Evolutionary conservation across 2,113 vertebrate genomes (phyloP).

Genomic region (Sceloporus undulatus): DNA sequence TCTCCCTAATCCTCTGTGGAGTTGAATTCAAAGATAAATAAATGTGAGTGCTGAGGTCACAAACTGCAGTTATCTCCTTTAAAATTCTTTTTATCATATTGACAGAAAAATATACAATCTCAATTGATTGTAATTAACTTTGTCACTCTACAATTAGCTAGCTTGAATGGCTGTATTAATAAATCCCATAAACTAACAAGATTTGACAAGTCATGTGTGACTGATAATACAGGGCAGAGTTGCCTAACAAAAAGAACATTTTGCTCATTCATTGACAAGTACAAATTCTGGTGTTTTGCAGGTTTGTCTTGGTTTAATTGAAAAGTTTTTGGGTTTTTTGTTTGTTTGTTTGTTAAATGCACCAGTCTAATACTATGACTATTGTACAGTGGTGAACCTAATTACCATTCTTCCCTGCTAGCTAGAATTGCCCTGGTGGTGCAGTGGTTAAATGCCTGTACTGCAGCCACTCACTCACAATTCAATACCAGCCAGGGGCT

Average conservation of each 20-base stretch:
- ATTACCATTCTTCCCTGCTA: neutral
- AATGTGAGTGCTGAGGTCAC: conserved; percentile 36
- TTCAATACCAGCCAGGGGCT: no score
- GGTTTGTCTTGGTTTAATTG: conserved; percentile 41
- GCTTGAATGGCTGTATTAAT: conserved; percentile 73
- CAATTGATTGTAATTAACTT: conserved; percentile 66
- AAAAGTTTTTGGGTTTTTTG: conserved; percentile 39
- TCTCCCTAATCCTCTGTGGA: conserved; percentile 16
- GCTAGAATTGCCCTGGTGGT: no score
- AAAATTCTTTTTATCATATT: conserved; percentile 55
- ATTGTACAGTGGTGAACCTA: neutral
- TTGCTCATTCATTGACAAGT: conserved; percentile 40
- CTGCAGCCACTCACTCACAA: no score
- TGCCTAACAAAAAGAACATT: conserved; percentile 45
- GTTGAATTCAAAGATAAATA: conserved; percentile 36
- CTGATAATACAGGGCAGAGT: conserved; percentile 53
- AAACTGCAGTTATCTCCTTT: conserved; percentile 44
- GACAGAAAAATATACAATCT: conserved; percentile 56
- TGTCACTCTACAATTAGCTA: conserved; percentile 58
- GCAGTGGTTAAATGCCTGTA: no score
- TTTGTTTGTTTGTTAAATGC: neutral
- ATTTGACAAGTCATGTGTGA: conserved; percentile 63
- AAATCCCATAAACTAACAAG: conserved; percentile 75
- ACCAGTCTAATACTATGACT: neutral
- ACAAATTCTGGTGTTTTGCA: conserved; percentile 34